Conservation (phyloP, 1,140 invertebrate species). For the Melanaphis sacchari region DNA sequence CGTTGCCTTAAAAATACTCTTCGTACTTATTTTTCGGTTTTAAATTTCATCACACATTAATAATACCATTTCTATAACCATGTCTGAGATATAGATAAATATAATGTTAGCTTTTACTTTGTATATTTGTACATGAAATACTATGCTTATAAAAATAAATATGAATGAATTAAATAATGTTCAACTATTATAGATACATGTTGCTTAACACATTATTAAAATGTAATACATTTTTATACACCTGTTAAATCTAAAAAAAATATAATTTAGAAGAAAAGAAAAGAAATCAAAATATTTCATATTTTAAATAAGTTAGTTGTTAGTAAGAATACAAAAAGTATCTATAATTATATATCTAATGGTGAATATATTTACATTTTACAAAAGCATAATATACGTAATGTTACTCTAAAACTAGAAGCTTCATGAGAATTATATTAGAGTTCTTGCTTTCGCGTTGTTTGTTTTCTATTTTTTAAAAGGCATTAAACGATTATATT, state of each 20-base stretch:
- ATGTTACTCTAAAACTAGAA: neutral
- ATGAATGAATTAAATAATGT: neutral
- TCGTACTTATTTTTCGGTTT: neutral
- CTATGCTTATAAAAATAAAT: neutral
- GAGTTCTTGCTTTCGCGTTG: conserved; percentile 44
- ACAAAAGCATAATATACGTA: neutral
- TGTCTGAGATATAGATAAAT: neutral
- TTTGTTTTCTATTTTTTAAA: conserved; percentile 44
- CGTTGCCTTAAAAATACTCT: neutral
- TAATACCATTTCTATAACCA: neutral
- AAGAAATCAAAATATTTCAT: neutral
- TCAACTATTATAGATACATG: neutral
- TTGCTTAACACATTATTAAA: neutral
- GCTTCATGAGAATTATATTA: conserved; percentile 21
- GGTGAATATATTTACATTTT: neutral
- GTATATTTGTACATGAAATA: neutral
- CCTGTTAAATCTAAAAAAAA: neutral
- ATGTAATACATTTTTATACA: neutral
- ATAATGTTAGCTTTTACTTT: neutral
- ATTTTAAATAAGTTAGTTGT: neutral
- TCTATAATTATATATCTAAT: neutral
- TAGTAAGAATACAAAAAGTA: neutral
- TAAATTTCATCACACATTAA: neutral
- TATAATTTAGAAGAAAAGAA: neutral
- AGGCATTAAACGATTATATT: conserved; percentile 18